Conservation (phyloP, 2,113 vertebrate genomes). For the Ibidorhyncha struthersii region DNA sequence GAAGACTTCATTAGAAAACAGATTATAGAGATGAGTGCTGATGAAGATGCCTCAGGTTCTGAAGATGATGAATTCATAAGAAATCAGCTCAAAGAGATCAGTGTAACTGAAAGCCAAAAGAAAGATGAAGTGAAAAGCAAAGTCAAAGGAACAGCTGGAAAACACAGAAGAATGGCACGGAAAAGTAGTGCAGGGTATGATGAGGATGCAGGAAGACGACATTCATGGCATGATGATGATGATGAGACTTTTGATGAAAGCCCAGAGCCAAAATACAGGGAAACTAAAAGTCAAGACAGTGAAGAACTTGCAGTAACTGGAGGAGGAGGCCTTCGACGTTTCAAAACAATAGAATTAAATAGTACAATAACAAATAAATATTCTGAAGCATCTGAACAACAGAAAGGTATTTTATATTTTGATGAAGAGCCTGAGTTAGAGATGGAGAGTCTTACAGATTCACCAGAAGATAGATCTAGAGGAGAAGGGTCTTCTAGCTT, state of each 20-base stretch:
- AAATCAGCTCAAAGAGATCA: slow-evolving; percentile 78
- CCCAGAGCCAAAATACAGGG: slow-evolving; percentile 79
- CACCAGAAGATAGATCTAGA: slow-evolving; percentile 92
- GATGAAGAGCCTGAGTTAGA: slow-evolving; percentile 90
- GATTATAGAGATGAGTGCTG: slow-evolving; percentile 91
- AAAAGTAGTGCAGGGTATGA: slow-evolving; percentile 82
- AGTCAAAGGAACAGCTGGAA: slow-evolving; percentile 68
- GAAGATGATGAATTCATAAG: slow-evolving; percentile 85
- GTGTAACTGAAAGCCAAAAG: slow-evolving; percentile 69
- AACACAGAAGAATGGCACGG: slow-evolving; percentile 70
- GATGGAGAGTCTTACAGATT: slow-evolving; percentile 94
- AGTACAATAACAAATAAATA: slow-evolving; percentile 79
- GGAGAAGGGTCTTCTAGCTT: slow-evolving; percentile 96
- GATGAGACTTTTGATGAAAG: slow-evolving; percentile 80
- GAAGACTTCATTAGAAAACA: slow-evolving; percentile 93
- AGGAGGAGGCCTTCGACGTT: slow-evolving; percentile 80
- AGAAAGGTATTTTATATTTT: slow-evolving; percentile 82
- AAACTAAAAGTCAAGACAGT: slow-evolving; percentile 83
- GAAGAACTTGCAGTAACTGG: slow-evolving; percentile 75
- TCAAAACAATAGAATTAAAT: slow-evolving; percentile 90
- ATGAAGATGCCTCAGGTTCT: slow-evolving; percentile 86
- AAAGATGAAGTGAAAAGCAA: slow-evolving; percentile 72
- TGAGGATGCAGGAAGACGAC: slow-evolving; percentile 82
- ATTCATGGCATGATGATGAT: slow-evolving; percentile 82
- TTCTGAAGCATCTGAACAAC: slow-evolving; percentile 74